Percentiles rank a stretch among this genome's conserved stretches.
These are phyloP conservation scores for Polyodon spathula DNA, from an alignment of 2,113 vertebrate species.

Conservation along the genomic window DNA sequence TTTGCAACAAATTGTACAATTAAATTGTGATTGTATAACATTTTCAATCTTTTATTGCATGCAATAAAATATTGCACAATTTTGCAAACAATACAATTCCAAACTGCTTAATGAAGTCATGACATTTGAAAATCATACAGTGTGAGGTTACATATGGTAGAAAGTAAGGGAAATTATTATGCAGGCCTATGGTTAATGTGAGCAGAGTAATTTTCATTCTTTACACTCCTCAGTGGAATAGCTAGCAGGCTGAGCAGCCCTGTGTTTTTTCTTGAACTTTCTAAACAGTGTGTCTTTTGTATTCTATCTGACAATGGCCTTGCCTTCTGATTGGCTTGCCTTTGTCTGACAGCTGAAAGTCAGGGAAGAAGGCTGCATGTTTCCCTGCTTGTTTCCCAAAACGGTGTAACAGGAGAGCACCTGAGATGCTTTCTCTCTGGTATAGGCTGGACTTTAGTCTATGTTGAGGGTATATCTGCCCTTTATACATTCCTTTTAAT, in stretches of 20 bases:
- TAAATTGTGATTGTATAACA: no score
- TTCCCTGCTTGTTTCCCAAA: slow-evolving; percentile 27
- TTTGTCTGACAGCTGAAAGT: slow-evolving; percentile 38
- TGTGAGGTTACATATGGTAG: no score
- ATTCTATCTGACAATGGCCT: slow-evolving; percentile 68
- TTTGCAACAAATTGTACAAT: no score
- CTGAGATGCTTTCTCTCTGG: slow-evolving; percentile 22
- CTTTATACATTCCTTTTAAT: no score
- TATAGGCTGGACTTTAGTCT: no score
- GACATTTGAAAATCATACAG: no score
- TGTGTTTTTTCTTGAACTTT: slow-evolving; percentile 53
- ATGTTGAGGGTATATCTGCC: no score
- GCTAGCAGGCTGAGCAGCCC: slow-evolving; percentile 39
- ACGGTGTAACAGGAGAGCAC: slow-evolving; percentile 24
- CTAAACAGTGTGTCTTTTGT: slow-evolving; percentile 76
- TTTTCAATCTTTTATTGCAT: no score
- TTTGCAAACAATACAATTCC: no score
- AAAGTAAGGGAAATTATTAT: slow-evolving; percentile 5
- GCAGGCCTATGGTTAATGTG: slow-evolving; percentile 20
- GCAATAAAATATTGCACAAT: no score
- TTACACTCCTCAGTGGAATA: slow-evolving; percentile 26
- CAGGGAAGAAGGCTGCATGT: slow-evolving; percentile 43
- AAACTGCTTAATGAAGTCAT: no score
- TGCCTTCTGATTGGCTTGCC: slow-evolving; percentile 53
- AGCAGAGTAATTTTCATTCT: slow-evolving; percentile 29